These are phyloP conservation scores for Diadophis punctatus DNA, from an alignment of 2,113 vertebrate species.

Conservation along the genomic window DNA sequence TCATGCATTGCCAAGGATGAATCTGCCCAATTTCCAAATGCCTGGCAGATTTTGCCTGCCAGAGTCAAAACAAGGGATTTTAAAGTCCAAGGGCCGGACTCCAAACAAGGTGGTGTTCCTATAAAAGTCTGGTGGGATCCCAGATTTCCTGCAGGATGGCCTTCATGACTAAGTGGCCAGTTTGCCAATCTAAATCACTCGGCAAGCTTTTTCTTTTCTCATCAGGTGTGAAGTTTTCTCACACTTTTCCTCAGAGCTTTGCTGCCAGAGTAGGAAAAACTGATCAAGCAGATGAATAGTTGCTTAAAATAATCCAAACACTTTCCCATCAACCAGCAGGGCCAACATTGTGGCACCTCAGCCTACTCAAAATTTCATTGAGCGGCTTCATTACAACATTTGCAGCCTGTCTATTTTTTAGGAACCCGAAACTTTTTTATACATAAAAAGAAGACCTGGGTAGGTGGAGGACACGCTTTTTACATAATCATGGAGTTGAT, in stretches of 20 bases:
- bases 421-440: neutral
- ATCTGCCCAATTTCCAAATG: neutral
- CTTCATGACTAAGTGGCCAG: neutral
- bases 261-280: neutral
- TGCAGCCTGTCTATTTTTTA: neutral
- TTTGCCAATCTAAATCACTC: neutral
- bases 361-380: slow-evolving; percentile 4
- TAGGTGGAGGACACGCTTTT: neutral
- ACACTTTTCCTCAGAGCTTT: neutral
- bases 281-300: neutral
- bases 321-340: neutral
- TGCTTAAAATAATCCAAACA: neutral
- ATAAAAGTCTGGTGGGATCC: neutral
- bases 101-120: too few relatives aligned
- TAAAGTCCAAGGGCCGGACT: neutral
- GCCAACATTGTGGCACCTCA: neutral
- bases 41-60: neutral
- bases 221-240: neutral
- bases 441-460: neutral
- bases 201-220: neutral
- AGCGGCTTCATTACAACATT: neutral
- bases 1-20: neutral
- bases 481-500: neutral
- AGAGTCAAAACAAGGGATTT: neutral
- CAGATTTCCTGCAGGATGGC: neutral